phyloP scores from a whole-genome alignment of 1,140 invertebrate genomes.

The Drosophila erecta region DNA sequence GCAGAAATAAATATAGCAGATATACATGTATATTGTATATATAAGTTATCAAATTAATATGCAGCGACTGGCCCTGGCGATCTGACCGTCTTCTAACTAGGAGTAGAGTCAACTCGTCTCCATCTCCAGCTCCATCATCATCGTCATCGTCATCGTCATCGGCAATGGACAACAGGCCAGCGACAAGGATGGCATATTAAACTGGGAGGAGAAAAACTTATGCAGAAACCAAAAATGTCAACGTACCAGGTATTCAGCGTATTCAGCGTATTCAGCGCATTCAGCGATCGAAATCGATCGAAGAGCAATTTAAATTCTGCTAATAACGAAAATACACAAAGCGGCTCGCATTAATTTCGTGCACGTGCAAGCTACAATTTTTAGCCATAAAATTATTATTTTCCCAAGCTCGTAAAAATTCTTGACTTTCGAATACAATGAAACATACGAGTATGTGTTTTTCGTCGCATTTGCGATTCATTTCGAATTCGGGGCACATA shows the following conservation, averaged over 20 bases:
- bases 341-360: constrained; percentile 69
- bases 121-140: constrained; percentile 48
- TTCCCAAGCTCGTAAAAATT: constrained; percentile 83
- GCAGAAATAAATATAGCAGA: constrained; percentile 59
- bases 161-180: constrained; percentile 17
- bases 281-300: constrained; percentile 58
- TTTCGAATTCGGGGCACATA: constrained; percentile 59
- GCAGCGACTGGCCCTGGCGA: constrained; percentile 63
- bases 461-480: constrained; percentile 47
- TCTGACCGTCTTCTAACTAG: constrained; percentile 73
- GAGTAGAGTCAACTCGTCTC: constrained; percentile 57
- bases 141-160: constrained; percentile 44
- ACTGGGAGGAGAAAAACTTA: constrained; percentile 5
- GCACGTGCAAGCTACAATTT: constrained; percentile 71
- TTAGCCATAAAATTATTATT: constrained; percentile 81
- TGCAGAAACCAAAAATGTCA: constrained; percentile 72
- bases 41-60: constrained; percentile 82
- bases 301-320: constrained; percentile 81
- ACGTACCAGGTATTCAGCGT: constrained; percentile 47
- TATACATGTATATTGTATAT: constrained; percentile 27
- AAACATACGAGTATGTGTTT: constrained; percentile 37
- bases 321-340: constrained; percentile 70
- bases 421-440: constrained; percentile 76
- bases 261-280: too few species aligned
- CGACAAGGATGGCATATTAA: constrained; percentile 78